Base-by-base conservation (phyloP, 2,888 invertebrate species). In the Hypomecis punctinalis region DNA sequence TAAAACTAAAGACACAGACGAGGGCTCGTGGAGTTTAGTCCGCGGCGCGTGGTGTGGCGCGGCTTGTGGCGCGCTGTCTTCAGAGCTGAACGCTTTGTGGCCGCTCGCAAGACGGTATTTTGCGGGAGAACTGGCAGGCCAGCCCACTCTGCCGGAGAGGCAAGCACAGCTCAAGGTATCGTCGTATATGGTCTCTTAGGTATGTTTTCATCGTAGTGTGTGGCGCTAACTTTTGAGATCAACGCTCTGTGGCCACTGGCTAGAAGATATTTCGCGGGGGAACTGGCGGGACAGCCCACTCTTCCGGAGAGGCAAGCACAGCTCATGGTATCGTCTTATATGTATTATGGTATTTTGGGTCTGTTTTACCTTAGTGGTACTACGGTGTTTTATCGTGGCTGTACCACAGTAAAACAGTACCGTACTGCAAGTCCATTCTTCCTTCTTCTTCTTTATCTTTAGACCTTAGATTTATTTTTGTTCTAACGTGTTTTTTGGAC, bases 201-300 rank as follows among this genome's bases (percentile, higher is more conserved):
- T 23, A 1, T 23, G 23, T 23, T 23, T 23, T 23, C n/a, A 23
- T 3, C 39, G 92, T 92, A 60, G 84, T 86, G 60, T 88, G 93
- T 74, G 90, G 87, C 35, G 91, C 91, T 93, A 36, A 78, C 88
- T 0, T 74, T 84, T 9, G 89, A 90, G 74, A 94, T 99, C 81
- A 97, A 98, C 40, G 98, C 99, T 85, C 94, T 99, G 76, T 99
- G 99, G 99, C 97, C 98, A 82, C 94, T 99, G 0, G 99, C 99
- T 0, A 96, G 98, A 79, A 96, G 98, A 45, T 99, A 99, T 93
- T 98, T 99, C 86, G 96, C 96, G 5, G 97, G 97, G 7, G 97
- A 98, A 81, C 89, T 98, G 61, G 95, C 96, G 75, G 95, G 96
- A 0, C 70, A 78, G 54, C 95, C 96, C 70, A 94, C 95, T 9